These are phyloP conservation scores for Oncorhynchus tshawytscha DNA, from an alignment of 2,113 vertebrate species.

Conservation along the genomic window DNA sequence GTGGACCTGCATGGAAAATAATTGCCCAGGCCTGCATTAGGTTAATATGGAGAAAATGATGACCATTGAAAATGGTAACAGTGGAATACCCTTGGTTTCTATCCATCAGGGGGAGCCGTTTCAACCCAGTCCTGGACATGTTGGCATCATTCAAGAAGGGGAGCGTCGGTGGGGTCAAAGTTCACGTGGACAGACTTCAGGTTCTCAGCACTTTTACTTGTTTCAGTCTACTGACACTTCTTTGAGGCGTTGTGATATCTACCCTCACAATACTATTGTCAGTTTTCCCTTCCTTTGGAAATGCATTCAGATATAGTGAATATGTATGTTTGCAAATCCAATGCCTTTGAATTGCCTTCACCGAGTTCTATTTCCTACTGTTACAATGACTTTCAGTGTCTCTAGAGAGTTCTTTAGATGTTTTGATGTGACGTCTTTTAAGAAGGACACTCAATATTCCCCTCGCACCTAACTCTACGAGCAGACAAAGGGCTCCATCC, in stretches of 20 bases:
- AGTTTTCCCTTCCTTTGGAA: neutral
- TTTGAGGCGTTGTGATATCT: neutral
- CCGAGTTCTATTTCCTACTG: neutral
- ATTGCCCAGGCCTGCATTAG: slow-evolving; percentile 10
- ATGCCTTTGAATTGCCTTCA: neutral
- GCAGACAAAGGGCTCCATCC: slow-evolving; percentile 32
- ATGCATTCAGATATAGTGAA: neutral
- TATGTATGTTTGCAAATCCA: neutral
- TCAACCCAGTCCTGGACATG: slow-evolving; percentile 96
- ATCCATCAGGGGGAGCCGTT: slow-evolving; percentile 87
- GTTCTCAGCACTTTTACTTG: slow-evolving; percentile 57
- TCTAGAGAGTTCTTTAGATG: neutral
- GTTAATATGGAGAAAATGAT: slow-evolving; percentile 43
- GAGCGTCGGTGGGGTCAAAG: slow-evolving; percentile 90
- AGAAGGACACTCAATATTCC: slow-evolving; percentile 30
- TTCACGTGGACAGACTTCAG: slow-evolving; percentile 95
- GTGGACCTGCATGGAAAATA: too few species aligned
- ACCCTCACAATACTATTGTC: neutral
- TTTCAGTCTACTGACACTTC: neutral
- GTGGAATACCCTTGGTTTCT: neutral
- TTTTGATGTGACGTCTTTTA: neutral
- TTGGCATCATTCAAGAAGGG: slow-evolving; percentile 94
- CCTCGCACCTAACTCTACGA: slow-evolving; percentile 44
- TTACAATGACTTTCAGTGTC: neutral
- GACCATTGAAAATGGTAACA: slow-evolving; percentile 2